Evolutionary conservation across 2,888 invertebrate species (phyloP).

Genomic region (Cloeon dipterum): DNA sequence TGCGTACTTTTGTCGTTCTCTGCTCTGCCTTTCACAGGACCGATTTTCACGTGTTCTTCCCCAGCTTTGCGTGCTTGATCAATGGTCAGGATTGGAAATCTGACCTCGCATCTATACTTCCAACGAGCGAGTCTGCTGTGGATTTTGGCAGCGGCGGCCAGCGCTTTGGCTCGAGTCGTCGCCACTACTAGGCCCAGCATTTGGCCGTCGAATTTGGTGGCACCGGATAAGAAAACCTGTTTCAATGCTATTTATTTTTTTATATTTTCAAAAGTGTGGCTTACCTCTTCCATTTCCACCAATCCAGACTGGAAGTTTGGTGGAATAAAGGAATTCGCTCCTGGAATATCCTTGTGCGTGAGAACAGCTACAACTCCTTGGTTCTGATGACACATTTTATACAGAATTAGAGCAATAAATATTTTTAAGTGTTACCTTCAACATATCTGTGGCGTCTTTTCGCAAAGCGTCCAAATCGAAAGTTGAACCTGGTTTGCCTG

Average conservation of each 20-base stretch:
- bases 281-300: conserved; percentile 8
- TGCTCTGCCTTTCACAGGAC: too few relatives aligned
- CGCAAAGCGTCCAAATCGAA: conserved; percentile 39
- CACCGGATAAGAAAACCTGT: not conserved
- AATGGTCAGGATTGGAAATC: too few relatives aligned
- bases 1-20: too few relatives aligned
- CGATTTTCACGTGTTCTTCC: too few relatives aligned
- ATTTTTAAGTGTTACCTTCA: not conserved
- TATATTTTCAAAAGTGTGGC: too few relatives aligned
- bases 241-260: too few relatives aligned
- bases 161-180: conserved; percentile 28
- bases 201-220: conserved; percentile 41
- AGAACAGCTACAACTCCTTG: conserved; percentile 40
- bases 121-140: too few relatives aligned
- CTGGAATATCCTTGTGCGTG: conserved; percentile 40
- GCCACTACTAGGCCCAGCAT: conserved; percentile 54
- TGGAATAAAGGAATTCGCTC: conserved; percentile 29
- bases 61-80: too few relatives aligned
- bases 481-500: conserved; percentile 31
- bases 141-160: too few relatives aligned
- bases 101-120: too few relatives aligned
- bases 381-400: conserved; percentile 23
- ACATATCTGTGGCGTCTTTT: conserved; percentile 12
- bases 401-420: too few relatives aligned
- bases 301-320: conserved; percentile 10